Evolutionary conservation across 2,113 vertebrate genomes (phyloP).

Genomic region (Thalassoma bifasciatum): DNA sequence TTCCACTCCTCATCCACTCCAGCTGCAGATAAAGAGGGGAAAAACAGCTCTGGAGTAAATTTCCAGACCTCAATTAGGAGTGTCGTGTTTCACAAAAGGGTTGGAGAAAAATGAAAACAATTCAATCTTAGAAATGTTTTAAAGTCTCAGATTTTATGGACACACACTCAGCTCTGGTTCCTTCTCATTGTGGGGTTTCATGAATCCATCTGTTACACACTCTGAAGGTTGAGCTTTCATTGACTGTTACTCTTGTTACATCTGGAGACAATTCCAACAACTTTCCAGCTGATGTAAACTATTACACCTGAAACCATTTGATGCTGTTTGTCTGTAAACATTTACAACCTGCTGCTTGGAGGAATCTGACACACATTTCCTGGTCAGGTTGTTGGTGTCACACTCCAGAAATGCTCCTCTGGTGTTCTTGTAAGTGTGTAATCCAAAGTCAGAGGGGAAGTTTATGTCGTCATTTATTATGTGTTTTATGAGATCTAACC

Average conservation of each 20-base stretch:
- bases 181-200: background rate
- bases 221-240: slow-evolving; percentile 15
- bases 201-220: slow-evolving; percentile 52
- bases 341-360: slow-evolving; percentile 12
- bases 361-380: background rate
- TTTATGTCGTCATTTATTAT: background rate
- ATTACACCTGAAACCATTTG: background rate
- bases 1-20: slow-evolving; percentile 22
- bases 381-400: background rate
- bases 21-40: slow-evolving; percentile 28
- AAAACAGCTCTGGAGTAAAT: background rate
- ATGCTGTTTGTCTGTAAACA: slow-evolving; percentile 1
- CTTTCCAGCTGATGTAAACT: slow-evolving; percentile 15
- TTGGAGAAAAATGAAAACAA: background rate
- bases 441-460: background rate
- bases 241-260: slow-evolving; percentile 11
- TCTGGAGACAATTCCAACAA: slow-evolving; percentile 35
- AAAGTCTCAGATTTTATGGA: no score
- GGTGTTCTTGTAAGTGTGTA: background rate
- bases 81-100: background rate
- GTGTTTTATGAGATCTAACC: no score
- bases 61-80: slow-evolving; percentile 2
- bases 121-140: no score
- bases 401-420: background rate
- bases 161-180: no score